These are phyloP conservation scores for Nemotelus pantherinus DNA, from an alignment of 2,888 invertebrate genomes.

Conservation along the genomic window DNA sequence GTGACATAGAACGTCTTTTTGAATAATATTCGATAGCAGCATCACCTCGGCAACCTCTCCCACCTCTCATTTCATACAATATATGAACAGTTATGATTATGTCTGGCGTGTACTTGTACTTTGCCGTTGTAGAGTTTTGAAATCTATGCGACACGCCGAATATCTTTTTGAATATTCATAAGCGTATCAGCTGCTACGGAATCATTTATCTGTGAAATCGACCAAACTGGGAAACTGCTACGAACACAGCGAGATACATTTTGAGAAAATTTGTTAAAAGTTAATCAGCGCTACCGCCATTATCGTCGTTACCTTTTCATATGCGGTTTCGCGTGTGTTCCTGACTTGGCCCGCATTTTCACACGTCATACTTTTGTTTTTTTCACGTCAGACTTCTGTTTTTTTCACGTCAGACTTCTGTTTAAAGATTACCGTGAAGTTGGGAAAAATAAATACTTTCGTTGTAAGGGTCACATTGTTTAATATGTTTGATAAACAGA, in stretches of 20 bases:
- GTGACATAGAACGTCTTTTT: too few species aligned
- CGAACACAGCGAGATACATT: not conserved
- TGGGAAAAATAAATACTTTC: not conserved
- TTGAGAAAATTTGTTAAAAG: slow-evolving; percentile 24
- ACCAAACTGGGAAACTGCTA: slow-evolving; percentile 18
- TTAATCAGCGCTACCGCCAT: slow-evolving; percentile 13
- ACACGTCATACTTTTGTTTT: not conserved
- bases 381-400: not conserved
- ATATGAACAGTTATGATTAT: too few species aligned
- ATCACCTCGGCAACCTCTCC: too few species aligned
- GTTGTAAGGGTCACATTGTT: too few species aligned
- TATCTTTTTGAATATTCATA: slow-evolving; percentile 35
- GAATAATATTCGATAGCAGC: too few species aligned
- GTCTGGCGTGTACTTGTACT: too few species aligned
- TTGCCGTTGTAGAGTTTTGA: too few species aligned
- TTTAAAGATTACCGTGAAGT: not conserved
- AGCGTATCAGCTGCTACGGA: slow-evolving; percentile 33
- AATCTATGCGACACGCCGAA: not conserved
- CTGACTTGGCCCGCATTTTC: not conserved
- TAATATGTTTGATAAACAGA: too few species aligned
- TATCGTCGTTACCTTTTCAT: not conserved
- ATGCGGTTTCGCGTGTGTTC: not conserved
- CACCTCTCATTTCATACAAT: too few species aligned
- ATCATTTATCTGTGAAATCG: not conserved
- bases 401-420: not conserved